Evolutionary conservation across 2,888 invertebrate genomes (phyloP), one percentile per base, ranked within the genome.

Genomic region (Lepidocyrtoides sp.): DNA sequence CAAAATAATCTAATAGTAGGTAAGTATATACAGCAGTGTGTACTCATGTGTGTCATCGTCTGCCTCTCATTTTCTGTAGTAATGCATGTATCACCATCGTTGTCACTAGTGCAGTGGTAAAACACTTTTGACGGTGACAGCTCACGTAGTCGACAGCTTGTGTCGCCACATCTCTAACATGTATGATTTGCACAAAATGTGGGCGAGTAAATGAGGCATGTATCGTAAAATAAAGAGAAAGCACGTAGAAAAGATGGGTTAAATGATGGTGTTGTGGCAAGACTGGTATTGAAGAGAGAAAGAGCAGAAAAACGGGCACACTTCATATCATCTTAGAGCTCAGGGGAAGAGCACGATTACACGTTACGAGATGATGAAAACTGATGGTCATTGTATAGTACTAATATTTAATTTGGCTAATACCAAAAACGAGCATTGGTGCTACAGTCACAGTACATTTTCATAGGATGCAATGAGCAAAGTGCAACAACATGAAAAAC

Each of bases 131-230:
- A 75, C 36, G 66, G 17, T 1, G 66, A 44, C 41, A 41, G 20
- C 72, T 41, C 72, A 72, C 72, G 72, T 72, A 72, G 72, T 17
- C 72, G 44, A 44, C 44, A 72, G 44, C 72, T 63, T 63, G 63
- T 63, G 63, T 32, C 63, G 26, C 63, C 63, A 63, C 63, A 32
- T 63, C n/a, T 60, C 57, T n/a, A n/a, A n/a, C n/a, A 60, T 60
- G 23, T 60, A 14, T 41, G 41, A 69, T 36, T 69, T 63, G 36
- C 23, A 32, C 54, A 48, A 82, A 29, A 23, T 51, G 84, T 66
- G 44, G 69, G 69, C 26, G 69, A 69, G 69, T 32, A 69, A 84
- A 69, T 84, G 63, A 63, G 29, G 63, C 63, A 63, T 36, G 8
- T 54, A 54, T 63, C 63, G 63, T 29, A 32, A 63, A 63, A 63